Conservation (phyloP, 1,140 invertebrate genomes). For the Drosophila athabasca region DNA sequence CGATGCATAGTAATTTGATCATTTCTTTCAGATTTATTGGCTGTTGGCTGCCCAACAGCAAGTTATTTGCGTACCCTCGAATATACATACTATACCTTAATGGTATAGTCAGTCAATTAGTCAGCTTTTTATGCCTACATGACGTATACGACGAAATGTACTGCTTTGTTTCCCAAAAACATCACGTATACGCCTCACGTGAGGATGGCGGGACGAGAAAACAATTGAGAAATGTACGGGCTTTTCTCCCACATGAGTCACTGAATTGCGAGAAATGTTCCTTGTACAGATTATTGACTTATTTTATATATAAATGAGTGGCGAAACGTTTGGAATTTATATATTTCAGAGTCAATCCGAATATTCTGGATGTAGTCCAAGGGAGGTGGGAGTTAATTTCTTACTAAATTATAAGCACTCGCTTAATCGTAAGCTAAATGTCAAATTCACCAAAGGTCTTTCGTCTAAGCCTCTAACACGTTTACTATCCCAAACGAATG, state of each 20-base stretch:
- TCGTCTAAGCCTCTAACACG: too few species aligned
- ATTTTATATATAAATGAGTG: not conserved
- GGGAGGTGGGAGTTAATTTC: too few species aligned
- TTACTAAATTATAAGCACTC: too few species aligned
- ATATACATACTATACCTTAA: not conserved
- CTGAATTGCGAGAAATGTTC: slow-evolving; percentile 25
- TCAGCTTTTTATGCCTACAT: slow-evolving; percentile 42
- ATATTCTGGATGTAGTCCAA: too few species aligned
- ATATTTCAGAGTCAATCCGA: not conserved
- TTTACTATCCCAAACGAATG: too few species aligned
- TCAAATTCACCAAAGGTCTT: too few species aligned
- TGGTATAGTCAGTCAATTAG: slow-evolving; percentile 10
- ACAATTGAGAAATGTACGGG: slow-evolving; percentile 30
- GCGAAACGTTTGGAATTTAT: not conserved
- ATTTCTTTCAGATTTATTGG: slow-evolving; percentile 19
- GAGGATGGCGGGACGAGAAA: slow-evolving; percentile 22
- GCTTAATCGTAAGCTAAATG: too few species aligned
- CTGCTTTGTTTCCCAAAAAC: slow-evolving; percentile 51
- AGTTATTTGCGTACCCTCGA: slow-evolving; percentile 3
- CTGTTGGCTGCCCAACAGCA: slow-evolving; percentile 5
- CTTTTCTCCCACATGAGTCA: slow-evolving; percentile 46
- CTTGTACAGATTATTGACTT: slow-evolving; percentile 11
- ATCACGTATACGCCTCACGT: slow-evolving; percentile 62
- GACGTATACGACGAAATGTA: slow-evolving; percentile 60
- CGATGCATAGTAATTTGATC: slow-evolving; percentile 36